A percentile compares a stretch with the other conserved stretches of the same genome.
phyloP scores from a whole-genome alignment of 2,113 vertebrate genomes.

The Procapra przewalskii region DNA sequence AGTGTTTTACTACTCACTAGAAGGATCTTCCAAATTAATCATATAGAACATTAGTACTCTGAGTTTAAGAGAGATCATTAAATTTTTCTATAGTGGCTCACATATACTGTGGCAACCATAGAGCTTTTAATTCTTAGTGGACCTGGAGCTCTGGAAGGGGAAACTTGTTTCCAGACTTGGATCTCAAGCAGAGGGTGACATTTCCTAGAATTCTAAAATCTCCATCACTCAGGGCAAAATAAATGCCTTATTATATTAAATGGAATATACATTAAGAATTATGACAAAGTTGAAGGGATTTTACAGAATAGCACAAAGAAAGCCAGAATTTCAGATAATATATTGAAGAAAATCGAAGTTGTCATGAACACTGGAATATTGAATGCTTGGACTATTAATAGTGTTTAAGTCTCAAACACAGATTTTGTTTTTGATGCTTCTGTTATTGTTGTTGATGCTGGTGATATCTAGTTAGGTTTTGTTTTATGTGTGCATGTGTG shows the following conservation, averaged over 20 bases:
- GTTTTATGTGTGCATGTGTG: neutral
- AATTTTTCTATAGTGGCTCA: neutral
- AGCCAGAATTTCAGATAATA: neutral
- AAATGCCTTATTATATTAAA: neutral
- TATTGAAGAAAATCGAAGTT: neutral
- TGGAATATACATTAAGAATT: neutral
- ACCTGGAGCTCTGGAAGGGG: neutral
- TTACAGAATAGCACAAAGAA: neutral
- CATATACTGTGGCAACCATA: neutral
- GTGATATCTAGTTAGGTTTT: neutral
- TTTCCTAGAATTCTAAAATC: neutral
- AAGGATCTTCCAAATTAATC: neutral
- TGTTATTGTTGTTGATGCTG: neutral
- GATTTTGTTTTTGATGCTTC: neutral
- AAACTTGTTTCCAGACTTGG: neutral
- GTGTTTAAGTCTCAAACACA: neutral
- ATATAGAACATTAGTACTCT: neutral
- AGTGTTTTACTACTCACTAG: neutral
- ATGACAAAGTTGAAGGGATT: neutral
- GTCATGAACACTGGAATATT: neutral
- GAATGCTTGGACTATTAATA: neutral
- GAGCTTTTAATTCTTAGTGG: neutral
- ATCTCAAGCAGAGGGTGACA: neutral
- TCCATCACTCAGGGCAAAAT: neutral
- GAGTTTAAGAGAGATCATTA: neutral